phyloP scores from a whole-genome alignment of 2,113 vertebrate genomes.

The Nothoprocta pentlandii region DNA sequence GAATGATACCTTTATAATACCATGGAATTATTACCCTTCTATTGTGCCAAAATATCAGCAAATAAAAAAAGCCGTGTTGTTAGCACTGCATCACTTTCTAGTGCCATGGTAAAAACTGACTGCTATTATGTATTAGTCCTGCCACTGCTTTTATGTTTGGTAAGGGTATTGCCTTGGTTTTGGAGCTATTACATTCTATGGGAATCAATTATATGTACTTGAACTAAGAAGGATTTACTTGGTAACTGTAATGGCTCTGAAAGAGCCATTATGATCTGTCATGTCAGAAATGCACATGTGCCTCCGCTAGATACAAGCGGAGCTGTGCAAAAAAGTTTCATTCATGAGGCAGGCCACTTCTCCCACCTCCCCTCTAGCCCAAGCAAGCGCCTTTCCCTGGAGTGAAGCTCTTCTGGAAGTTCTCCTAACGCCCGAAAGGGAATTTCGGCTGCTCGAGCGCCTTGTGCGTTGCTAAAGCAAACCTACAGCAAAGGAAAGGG shows the following conservation, averaged over 20 bases:
- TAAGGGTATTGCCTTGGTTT: slow-evolving; percentile 76
- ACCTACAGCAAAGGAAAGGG: not conserved
- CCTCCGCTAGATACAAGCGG: slow-evolving; percentile 35
- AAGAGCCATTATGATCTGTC: slow-evolving; percentile 77
- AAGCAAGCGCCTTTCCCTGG: slow-evolving; percentile 7
- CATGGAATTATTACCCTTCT: slow-evolving; percentile 49
- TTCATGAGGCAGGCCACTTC: slow-evolving; percentile 14
- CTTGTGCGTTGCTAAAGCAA: not conserved
- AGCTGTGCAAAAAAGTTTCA: slow-evolving; percentile 46
- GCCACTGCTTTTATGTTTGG: slow-evolving; percentile 76
- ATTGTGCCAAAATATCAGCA: slow-evolving; percentile 62
- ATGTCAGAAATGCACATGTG: slow-evolving; percentile 60
- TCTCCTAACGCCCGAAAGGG: slow-evolving; percentile 3
- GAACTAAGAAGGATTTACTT: slow-evolving; percentile 82
- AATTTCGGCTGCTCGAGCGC: not conserved
- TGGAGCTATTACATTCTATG: slow-evolving; percentile 80
- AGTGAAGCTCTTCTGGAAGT: not conserved
- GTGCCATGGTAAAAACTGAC: slow-evolving; percentile 63
- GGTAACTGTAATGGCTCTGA: slow-evolving; percentile 80
- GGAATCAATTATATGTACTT: slow-evolving; percentile 79
- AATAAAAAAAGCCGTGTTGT: slow-evolving; percentile 54
- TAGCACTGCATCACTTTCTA: slow-evolving; percentile 70
- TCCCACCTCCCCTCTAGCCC: slow-evolving; percentile 5
- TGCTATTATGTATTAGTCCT: slow-evolving; percentile 70
- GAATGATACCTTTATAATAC: slow-evolving; percentile 19